phyloP scores from a whole-genome alignment of 1,140 invertebrate genomes.

The Hyles vespertilio region DNA sequence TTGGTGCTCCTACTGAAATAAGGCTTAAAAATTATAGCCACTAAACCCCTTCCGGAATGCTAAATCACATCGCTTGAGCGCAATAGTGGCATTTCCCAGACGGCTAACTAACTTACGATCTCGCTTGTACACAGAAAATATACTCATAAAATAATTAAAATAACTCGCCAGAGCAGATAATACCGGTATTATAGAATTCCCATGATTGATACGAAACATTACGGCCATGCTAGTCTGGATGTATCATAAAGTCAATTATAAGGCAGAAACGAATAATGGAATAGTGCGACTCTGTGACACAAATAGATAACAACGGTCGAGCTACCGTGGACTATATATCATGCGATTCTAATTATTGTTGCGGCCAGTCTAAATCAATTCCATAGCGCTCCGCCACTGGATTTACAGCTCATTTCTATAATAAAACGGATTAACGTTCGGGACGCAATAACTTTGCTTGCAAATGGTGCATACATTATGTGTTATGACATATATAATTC shows the following conservation, averaged over 20 bases:
- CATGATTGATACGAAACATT: too few relatives aligned
- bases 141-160: too few relatives aligned
- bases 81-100: too few relatives aligned
- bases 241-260: conserved; percentile 1
- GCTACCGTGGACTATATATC: conserved; percentile 35
- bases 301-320: conserved; percentile 2
- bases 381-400: conserved; percentile 25
- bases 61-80: too few relatives aligned
- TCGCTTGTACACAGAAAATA: too few relatives aligned
- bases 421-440: conserved; percentile 52
- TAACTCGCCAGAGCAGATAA: too few relatives aligned
- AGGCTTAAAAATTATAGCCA: too few relatives aligned
- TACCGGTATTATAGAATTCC: too few relatives aligned
- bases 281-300: conserved; percentile 2
- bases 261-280: conserved; percentile 16
- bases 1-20: too few relatives aligned
- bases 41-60: too few relatives aligned
- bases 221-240: too few relatives aligned
- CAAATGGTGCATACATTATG: conserved; percentile 45
- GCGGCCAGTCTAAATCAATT: conserved; percentile 59
- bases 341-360: conserved; percentile 58
- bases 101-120: too few relatives aligned
- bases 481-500: conserved; percentile 45
- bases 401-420: conserved; percentile 56
- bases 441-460: conserved; percentile 47